A percentile compares a stretch with the other conserved stretches of the same genome.
These are phyloP conservation scores for Laupala kohalensis DNA, from an alignment of 1,140 invertebrate species.

Conservation along the genomic window DNA sequence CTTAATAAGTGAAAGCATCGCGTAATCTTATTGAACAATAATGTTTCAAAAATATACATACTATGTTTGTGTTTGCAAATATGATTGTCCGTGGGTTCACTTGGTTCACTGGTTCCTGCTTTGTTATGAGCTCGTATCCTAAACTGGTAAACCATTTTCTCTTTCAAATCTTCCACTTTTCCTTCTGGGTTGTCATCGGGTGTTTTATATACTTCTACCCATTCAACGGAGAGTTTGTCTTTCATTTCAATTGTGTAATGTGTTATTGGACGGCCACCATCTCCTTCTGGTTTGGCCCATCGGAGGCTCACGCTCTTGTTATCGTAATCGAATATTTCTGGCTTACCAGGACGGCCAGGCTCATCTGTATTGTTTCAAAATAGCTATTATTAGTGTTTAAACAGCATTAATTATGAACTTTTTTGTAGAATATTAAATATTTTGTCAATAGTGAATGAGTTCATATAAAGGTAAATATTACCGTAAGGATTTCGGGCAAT, in stretches of 20 bases:
- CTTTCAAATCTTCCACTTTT: conserved; percentile 77
- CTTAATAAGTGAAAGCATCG: background rate
- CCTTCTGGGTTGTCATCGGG: conserved; percentile 59
- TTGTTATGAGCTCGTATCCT: conserved; percentile 85
- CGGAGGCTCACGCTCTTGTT: conserved; percentile 77
- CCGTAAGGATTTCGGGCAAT: conserved; percentile 93
- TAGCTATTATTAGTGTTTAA: background rate
- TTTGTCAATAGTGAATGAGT: background rate
- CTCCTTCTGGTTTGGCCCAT: conserved; percentile 78
- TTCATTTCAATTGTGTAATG: conserved; percentile 94
- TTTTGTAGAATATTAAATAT: background rate
- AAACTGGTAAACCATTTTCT: conserved; percentile 89
- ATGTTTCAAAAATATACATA: conserved; percentile 39
- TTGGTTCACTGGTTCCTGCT: conserved; percentile 73
- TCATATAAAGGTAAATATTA: conserved; percentile 26
- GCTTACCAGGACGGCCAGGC: conserved; percentile 76
- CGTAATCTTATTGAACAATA: background rate
- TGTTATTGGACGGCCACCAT: conserved; percentile 88
- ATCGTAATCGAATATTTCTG: conserved; percentile 86
- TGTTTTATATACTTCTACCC: conserved; percentile 76
- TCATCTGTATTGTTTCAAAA: conserved; percentile 59
- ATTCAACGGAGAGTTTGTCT: conserved; percentile 82
- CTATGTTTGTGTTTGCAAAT: conserved; percentile 84
- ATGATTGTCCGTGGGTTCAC: conserved; percentile 82
- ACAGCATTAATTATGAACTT: too few relatives aligned